Evolutionary conservation across 2,888 invertebrate genomes (phyloP).

Genomic region (Calliscelio sp.): DNA sequence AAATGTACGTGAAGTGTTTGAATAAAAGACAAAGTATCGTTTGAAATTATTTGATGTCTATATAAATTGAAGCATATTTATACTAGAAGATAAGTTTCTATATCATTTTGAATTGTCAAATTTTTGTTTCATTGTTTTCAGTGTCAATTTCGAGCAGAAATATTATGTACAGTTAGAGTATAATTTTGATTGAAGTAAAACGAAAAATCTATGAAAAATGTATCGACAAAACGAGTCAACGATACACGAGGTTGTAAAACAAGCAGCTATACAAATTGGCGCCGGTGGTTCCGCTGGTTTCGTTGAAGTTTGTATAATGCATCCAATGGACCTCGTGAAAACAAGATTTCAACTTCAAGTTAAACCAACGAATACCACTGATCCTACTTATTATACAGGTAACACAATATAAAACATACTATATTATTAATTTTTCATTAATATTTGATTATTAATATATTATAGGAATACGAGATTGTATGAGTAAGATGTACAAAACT

Average conservation of each 20-base stretch:
- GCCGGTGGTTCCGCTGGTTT: constrained; percentile 97
- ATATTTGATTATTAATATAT: not conserved
- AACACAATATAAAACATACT: constrained; percentile 30
- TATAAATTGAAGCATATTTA: too few species aligned
- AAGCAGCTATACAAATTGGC: constrained; percentile 93
- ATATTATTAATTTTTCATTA: not conserved
- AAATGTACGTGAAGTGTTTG: too few species aligned
- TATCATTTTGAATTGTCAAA: too few species aligned
- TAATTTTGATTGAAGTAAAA: not conserved
- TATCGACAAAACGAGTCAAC: constrained; percentile 48
- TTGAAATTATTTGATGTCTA: not conserved
- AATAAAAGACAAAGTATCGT: too few species aligned
- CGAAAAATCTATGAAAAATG: constrained; percentile 19
- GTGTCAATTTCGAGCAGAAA: constrained; percentile 1
- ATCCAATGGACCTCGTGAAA: constrained; percentile 97
- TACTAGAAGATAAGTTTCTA: too few species aligned
- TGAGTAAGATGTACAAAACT: constrained; percentile 94
- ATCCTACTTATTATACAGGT: constrained; percentile 85
- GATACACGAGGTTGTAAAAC: constrained; percentile 86
- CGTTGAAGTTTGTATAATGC: constrained; percentile 98
- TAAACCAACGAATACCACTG: constrained; percentile 80
- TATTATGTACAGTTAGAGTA: not conserved
- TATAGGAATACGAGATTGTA: constrained; percentile 93
- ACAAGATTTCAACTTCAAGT: constrained; percentile 94
- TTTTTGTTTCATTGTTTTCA: too few species aligned